Base-by-base conservation (phyloP, 2,113 vertebrate genomes). In the Cairina moschata region DNA sequence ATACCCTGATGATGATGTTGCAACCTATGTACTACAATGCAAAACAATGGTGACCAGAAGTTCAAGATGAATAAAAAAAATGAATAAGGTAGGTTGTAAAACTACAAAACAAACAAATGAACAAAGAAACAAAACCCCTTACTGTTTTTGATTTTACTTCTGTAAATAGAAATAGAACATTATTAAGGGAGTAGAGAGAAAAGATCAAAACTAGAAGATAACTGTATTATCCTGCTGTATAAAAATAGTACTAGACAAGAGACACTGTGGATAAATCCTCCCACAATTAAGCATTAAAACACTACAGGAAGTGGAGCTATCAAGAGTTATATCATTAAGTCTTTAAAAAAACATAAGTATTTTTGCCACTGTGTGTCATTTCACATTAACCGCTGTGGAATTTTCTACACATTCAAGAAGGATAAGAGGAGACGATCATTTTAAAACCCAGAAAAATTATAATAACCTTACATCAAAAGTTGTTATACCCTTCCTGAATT, bases 261-360 rank as follows among this genome's bases (percentile, higher is more conserved):
- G 18, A 79, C 8, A 54, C 25, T 50, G 13, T 63, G 59, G 31
- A 59, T 77, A 88, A 88, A 90, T 80, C 58, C 40, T 95, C 77
- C 71, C 65, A 83, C 60, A 95, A 59, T 90, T 95, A 92, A 96
- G 52, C 65, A 56, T 18, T 55, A 54, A 83, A 80, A 26, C 32
- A 46, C 46, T 71, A 40, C 8, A 62, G 79, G 62, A 89, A 86
- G 22, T 10, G 56, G 50, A 93, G 28, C 44, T 90, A 76, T 63
- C n/a, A 71, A 84, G 62, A 89, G 55, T 36, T 3, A 1, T n/a
- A 77, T 48, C n/a, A 54, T 15, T 50, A 84, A 74, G 76, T 4
- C 21, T 65, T 67, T 66, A 86, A 62, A 83, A 83, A 84, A 88
- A 31, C 8, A 40, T n/a, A 20, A 88, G 7, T 8, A 54, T 82